Evolutionary conservation across 2,888 invertebrate genomes (phyloP).

Genomic region (Eilema depressum): DNA sequence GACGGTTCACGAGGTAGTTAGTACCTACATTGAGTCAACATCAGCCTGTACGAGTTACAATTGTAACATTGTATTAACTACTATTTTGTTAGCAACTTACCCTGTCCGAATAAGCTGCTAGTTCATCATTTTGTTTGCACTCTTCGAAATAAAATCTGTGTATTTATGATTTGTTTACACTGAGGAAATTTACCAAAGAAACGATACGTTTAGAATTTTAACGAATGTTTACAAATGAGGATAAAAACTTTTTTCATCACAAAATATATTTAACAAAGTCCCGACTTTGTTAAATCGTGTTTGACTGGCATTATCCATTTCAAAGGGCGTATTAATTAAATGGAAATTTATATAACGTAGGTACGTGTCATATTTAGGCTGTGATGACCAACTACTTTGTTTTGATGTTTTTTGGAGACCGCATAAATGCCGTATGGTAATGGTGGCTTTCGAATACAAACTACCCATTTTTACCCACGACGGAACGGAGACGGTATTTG

Average conservation of each 20-base stretch:
- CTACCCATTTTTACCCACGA: not conserved
- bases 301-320: conserved; percentile 22
- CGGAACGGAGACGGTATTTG: too few species aligned
- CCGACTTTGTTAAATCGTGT: conserved; percentile 28
- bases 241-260: conserved; percentile 23
- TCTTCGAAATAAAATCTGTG: conserved; percentile 1
- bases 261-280: conserved; percentile 26
- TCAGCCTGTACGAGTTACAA: not conserved
- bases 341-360: conserved; percentile 10
- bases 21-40: not conserved
- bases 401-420: not conserved
- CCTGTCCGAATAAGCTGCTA: not conserved
- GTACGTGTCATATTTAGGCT: not conserved
- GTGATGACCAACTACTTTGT: not conserved
- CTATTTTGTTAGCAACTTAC: not conserved
- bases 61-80: not conserved
- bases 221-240: conserved; percentile 25
- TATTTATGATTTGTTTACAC: not conserved
- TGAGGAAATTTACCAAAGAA: conserved; percentile 2
- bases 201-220: conserved; percentile 11
- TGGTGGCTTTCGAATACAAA: not conserved
- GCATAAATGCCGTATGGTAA: not conserved
- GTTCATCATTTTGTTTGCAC: not conserved
- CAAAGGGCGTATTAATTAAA: conserved; percentile 28
- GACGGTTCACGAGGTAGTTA: not conserved